Conservation (phyloP, 2,888 invertebrate species). For the Brachylomia viminalis region DNA sequence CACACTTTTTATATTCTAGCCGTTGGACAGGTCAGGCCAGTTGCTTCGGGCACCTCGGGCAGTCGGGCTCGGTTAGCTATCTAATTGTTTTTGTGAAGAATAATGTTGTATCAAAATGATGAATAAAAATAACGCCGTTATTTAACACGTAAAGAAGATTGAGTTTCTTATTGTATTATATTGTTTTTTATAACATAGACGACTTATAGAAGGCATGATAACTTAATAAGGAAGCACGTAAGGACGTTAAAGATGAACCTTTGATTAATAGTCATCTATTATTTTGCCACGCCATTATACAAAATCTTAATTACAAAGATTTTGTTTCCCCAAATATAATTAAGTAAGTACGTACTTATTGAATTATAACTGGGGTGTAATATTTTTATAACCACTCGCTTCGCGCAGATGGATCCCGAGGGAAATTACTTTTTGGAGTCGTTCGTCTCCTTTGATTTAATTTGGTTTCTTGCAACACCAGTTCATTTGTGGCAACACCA, state of each 20-base stretch:
- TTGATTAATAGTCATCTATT: not conserved
- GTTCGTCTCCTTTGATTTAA: slow-evolving; percentile 15
- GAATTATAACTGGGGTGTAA: slow-evolving; percentile 15
- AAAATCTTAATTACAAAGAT: not conserved
- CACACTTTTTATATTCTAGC: slow-evolving; percentile 64
- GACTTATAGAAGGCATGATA: not conserved
- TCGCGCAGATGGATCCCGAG: slow-evolving; percentile 31
- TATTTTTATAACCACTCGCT: slow-evolving; percentile 40
- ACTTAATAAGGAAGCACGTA: not conserved
- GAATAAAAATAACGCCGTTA: slow-evolving; percentile 51
- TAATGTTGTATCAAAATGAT: slow-evolving; percentile 48
- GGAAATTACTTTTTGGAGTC: slow-evolving; percentile 38
- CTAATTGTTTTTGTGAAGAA: slow-evolving; percentile 53
- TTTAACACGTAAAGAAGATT: slow-evolving; percentile 41
- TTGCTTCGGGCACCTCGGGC: slow-evolving; percentile 23
- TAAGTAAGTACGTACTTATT: not conserved
- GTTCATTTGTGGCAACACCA: slow-evolving; percentile 2
- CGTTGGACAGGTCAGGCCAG: slow-evolving; percentile 60
- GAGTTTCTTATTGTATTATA: slow-evolving; percentile 22
- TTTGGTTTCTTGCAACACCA: slow-evolving; percentile 22
- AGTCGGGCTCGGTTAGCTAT: slow-evolving; percentile 27
- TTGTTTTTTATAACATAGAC: slow-evolving; percentile 13
- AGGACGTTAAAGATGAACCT: not conserved
- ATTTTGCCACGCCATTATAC: not conserved
- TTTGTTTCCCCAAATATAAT: slow-evolving; percentile 5